A percentile compares a stretch with the other conserved stretches of the same genome.
Conservation (phyloP, 1,140 invertebrate species). For the Aethina tumida region DNA sequence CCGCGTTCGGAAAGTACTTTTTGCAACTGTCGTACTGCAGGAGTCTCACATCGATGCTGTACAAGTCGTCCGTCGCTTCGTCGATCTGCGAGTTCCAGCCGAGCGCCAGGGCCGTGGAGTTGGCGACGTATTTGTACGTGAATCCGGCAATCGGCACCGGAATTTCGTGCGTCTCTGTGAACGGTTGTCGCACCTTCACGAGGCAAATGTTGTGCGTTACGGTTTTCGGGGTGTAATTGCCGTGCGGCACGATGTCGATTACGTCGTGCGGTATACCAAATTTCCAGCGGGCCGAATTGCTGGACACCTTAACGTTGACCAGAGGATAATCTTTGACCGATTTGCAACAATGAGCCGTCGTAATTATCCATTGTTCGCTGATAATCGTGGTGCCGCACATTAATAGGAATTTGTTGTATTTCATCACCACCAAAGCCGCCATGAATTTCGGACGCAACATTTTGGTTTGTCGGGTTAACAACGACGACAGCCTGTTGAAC, state of each 20-base stretch:
- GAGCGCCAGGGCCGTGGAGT: slow-evolving; percentile 12
- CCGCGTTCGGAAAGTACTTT: slow-evolving; percentile 7
- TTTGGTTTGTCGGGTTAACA: slow-evolving; percentile 4
- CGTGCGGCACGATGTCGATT: slow-evolving; percentile 10
- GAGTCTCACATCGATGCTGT: slow-evolving; percentile 9
- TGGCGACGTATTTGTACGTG: slow-evolving; percentile 12
- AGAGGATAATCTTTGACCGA: slow-evolving; percentile 6
- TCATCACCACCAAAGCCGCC: slow-evolving; percentile 12
- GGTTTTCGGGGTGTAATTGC: slow-evolving; percentile 11
- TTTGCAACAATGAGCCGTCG: slow-evolving; percentile 14
- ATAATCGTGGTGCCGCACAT: slow-evolving; percentile 14
- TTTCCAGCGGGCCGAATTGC: slow-evolving; percentile 15
- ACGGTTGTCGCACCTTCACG: slow-evolving; percentile 12
- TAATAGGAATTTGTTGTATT: slow-evolving; percentile 1
- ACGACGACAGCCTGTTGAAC: slow-evolving; percentile 5
- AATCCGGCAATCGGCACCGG: slow-evolving; percentile 7
- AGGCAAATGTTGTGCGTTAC: slow-evolving; percentile 9
- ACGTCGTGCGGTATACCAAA: slow-evolving; percentile 11
- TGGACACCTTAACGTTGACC: slow-evolving; percentile 11
- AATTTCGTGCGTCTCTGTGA: slow-evolving; percentile 9
- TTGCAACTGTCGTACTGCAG: slow-evolving; percentile 11
- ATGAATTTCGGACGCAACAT: slow-evolving; percentile 12
- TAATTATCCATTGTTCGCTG: slow-evolving; percentile 18
- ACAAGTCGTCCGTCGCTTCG: slow-evolving; percentile 2
- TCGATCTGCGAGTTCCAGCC: slow-evolving; percentile 13